Evolutionary conservation across 2,797 vertebrate species (phyloP).

Genomic region (Tinamus major): DNA sequence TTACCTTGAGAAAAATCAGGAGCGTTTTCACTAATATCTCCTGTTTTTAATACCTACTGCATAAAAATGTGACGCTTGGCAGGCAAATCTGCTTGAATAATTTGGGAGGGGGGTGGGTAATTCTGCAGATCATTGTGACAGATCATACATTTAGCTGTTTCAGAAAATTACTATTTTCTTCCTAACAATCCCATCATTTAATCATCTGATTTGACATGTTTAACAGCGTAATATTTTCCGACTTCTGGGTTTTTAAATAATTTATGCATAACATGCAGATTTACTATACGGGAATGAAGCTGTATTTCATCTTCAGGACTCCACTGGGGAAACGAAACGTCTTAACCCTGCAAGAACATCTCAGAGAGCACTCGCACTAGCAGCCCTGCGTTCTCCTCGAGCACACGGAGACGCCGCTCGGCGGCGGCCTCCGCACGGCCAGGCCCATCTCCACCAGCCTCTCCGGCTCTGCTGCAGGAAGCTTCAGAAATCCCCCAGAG

Average conservation of each 20-base stretch:
- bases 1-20: neutral
- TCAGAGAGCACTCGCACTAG: neutral
- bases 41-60: conserved; percentile 12
- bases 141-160: conserved; percentile 44
- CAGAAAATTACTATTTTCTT: conserved; percentile 63
- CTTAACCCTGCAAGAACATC: conserved; percentile 6
- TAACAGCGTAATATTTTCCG: conserved; percentile 39
- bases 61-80: neutral
- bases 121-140: conserved; percentile 50
- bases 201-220: conserved; percentile 64
- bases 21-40: conserved; percentile 4
- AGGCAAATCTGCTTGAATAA: neutral
- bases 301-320: conserved; percentile 21
- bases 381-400: neutral
- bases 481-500: neutral
- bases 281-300: neutral
- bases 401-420: conserved; percentile 16
- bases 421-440: neutral
- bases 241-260: conserved; percentile 13
- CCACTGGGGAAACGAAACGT: conserved; percentile 25
- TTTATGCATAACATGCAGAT: conserved; percentile 62
- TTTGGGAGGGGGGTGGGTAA: neutral
- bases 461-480: neutral
- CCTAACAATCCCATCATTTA: conserved; percentile 51
- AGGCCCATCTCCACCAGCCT: neutral